These are phyloP conservation scores for Rhagoletis pomonella DNA, from an alignment of 1,140 invertebrate genomes.

Conservation along the genomic window DNA sequence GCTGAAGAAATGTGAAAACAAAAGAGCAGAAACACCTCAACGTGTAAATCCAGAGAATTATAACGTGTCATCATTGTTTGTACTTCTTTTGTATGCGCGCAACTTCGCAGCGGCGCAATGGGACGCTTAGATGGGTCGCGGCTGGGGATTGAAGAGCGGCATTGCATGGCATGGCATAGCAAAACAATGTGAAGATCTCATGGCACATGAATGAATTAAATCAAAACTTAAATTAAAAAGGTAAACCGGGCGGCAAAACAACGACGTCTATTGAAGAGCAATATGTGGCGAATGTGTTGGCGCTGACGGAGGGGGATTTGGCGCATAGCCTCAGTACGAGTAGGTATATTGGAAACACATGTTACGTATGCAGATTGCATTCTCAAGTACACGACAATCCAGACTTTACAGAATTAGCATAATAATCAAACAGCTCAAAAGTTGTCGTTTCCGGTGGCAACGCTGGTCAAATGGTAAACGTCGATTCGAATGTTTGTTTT, in stretches of 20 bases:
- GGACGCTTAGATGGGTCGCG: background rate
- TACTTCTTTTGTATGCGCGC: conserved; percentile 27
- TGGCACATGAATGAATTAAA: conserved; percentile 35
- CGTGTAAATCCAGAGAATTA: conserved; percentile 43
- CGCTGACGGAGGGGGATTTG: background rate
- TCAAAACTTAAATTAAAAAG: background rate
- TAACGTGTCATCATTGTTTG: conserved; percentile 54
- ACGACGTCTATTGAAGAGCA: background rate
- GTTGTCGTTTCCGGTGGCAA: conserved; percentile 50
- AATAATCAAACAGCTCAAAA: conserved; percentile 45
- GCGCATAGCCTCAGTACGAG: background rate
- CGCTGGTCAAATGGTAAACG: background rate
- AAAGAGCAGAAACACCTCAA: conserved; percentile 51
- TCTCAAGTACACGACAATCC: conserved; percentile 2
- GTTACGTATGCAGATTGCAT: conserved; percentile 46
- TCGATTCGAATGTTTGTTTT: background rate
- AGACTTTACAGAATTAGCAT: conserved; percentile 52
- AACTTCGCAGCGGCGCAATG: conserved; percentile 3
- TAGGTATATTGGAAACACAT: conserved; percentile 17
- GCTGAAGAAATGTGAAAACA: conserved; percentile 50
- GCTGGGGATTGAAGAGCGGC: background rate
- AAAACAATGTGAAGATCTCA: conserved; percentile 38
- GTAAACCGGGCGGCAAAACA: background rate
- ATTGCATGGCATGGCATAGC: background rate
- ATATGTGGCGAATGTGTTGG: background rate